These are phyloP conservation scores for Crotalus viridis DNA, from an alignment of 2,113 vertebrate species.

Conservation along the genomic window DNA sequence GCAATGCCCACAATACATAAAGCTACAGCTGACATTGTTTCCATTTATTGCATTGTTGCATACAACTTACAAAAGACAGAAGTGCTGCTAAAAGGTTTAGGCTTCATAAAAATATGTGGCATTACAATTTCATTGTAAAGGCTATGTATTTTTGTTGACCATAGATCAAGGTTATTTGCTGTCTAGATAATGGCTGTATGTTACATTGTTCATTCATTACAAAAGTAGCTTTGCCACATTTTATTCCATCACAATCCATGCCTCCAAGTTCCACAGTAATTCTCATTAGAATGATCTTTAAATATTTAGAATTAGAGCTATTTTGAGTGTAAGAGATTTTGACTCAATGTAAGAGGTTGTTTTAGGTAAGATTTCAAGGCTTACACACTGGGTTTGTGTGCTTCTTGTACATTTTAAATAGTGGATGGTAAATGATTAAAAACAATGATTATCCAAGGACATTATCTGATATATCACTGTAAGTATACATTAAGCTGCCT, in stretches of 20 bases:
- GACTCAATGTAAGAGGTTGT: background rate
- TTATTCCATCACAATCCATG: background rate
- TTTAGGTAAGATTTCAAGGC: background rate
- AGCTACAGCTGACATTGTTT: background rate
- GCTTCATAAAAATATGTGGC: background rate
- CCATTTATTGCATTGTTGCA: background rate
- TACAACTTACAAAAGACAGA: background rate
- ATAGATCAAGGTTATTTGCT: background rate
- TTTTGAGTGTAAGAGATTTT: background rate
- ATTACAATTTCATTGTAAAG: background rate
- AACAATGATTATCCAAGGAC: background rate
- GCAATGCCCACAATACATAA: background rate
- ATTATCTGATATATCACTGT: background rate
- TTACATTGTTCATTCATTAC: background rate
- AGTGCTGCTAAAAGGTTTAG: background rate
- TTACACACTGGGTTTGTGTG: background rate
- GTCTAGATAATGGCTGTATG: background rate
- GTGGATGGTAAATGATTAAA: background rate
- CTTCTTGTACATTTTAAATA: background rate
- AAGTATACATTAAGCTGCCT: background rate
- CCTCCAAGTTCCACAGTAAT: background rate
- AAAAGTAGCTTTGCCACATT: background rate
- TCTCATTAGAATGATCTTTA: background rate
- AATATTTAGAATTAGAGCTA: background rate
- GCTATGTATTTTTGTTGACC: background rate